A percentile compares a stretch with the other conserved stretches of the same genome.
Conservation (phyloP, 2,113 vertebrate genomes). For the Paratilapia polleni region DNA sequence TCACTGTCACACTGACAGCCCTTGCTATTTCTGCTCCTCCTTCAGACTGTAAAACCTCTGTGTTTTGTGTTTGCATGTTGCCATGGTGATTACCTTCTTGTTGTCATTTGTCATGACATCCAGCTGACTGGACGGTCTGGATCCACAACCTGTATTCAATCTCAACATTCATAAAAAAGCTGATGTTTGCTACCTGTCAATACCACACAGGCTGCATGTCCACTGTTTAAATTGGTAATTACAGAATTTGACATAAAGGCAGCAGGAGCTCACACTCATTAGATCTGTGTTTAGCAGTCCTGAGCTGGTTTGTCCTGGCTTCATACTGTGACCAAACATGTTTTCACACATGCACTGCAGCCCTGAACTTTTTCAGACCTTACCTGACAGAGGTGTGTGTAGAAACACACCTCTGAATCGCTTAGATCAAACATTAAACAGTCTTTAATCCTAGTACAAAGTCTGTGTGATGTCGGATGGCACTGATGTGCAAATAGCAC, state of each 20-base stretch:
- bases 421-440: too few species aligned
- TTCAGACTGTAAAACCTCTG: neutral
- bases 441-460: too few species aligned
- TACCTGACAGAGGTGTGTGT: neutral
- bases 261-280: neutral
- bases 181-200: neutral
- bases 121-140: conserved; percentile 8
- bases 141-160: neutral
- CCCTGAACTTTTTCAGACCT: neutral
- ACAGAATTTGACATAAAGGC: neutral
- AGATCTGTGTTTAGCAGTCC: neutral
- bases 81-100: conserved; percentile 74
- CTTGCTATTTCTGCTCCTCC: neutral
- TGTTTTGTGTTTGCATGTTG: conserved; percentile 64
- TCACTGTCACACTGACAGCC: neutral
- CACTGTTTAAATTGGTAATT: neutral
- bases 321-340: neutral
- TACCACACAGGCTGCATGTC: neutral
- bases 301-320: neutral
- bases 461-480: too few species aligned
- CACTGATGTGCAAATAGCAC: too few species aligned
- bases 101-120: conserved; percentile 59
- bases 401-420: too few species aligned
- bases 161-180: neutral
- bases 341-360: neutral